Base-by-base conservation (phyloP, 2,113 vertebrate genomes). In the Heterocephalus glaber region DNA sequence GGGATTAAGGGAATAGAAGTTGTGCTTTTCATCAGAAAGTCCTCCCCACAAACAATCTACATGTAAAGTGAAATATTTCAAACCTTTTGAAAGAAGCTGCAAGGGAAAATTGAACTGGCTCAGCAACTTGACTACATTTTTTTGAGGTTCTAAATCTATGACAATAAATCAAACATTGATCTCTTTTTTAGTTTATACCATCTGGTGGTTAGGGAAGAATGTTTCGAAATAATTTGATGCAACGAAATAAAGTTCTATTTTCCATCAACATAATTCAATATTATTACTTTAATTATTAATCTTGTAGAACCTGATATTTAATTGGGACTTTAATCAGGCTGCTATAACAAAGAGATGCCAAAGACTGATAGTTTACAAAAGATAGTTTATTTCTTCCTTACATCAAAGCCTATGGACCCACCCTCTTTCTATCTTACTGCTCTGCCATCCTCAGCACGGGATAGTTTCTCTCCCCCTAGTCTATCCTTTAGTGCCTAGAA, bases 21-120 rank as follows among this genome's bases (percentile, higher is more conserved):
- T 88, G 4, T 89, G 85, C 81, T 95, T 94, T 95, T 82, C 85
- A 70, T 85, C 90, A 72, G 41, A 89, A 92, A 84, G 84, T 83
- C 60, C 81, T 92, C 35, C 49, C 60, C 63, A 19, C 12, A 70
- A 61, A n/a, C 13, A 84, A 58, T 81, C 38, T 26, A 82, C 33
- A n/a, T 70, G 91, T 61, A 85, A 70, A 56, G 30, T 60, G 35
- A 89, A 89, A 56, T 90, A 82, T 94, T 89, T 85, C 56, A 92
- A 82, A 30, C 11, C 47, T 76, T 89, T 20, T 85, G 63, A 54
- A 95, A 93, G 87, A 87, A 70, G 65, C 16, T 88, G 35, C 38
- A 92, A 86, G 44, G n/a, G 56, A 80, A 95, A 97, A 89, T 58
- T n/a, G n/a, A 92, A 72, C 41, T 58, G 56, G n/a, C 41, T 92